Evolutionary conservation across 92 coral and sea anemone genomes (phyloP).

Genomic region (Zoanthus gigantus): DNA sequence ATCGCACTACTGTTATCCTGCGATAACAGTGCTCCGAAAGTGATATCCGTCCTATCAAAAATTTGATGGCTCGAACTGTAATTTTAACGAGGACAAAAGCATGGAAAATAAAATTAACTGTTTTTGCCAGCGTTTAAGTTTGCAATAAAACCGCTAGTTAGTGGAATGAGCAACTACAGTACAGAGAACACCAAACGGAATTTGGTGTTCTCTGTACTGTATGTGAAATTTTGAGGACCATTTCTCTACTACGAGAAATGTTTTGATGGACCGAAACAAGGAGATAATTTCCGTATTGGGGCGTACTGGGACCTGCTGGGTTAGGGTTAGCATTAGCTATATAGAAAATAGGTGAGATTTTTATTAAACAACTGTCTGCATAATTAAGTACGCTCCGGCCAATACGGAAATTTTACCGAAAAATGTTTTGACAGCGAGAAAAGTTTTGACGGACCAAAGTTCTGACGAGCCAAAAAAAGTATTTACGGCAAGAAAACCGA

Average conservation of each 20-base stretch:
- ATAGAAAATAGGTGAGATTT: too few relatives aligned
- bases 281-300: too few relatives aligned
- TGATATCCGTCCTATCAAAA: constrained; percentile 10
- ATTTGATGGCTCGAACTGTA: constrained; percentile 6
- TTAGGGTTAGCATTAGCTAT: too few relatives aligned
- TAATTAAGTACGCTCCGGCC: too few relatives aligned
- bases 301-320: too few relatives aligned
- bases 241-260: not conserved
- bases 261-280: too few relatives aligned
- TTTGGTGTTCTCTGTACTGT: constrained; percentile 14
- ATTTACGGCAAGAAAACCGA: too few relatives aligned
- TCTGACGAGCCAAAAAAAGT: too few relatives aligned
- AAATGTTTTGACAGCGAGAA: too few relatives aligned
- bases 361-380: too few relatives aligned
- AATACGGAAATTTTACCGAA: too few relatives aligned
- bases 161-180: constrained; percentile 14
- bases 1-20: constrained; percentile 5
- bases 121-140: constrained; percentile 10
- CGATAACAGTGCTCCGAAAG: constrained; percentile 9
- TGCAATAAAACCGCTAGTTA: constrained; percentile 13
- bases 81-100: constrained; percentile 7
- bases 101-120: constrained; percentile 11
- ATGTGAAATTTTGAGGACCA: constrained; percentile 10
- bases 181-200: constrained; percentile 8
- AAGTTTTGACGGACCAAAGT: too few relatives aligned